Evolutionary conservation across 2,113 vertebrate species (phyloP).

Genomic region (Chascanopsetta lugubris): DNA sequence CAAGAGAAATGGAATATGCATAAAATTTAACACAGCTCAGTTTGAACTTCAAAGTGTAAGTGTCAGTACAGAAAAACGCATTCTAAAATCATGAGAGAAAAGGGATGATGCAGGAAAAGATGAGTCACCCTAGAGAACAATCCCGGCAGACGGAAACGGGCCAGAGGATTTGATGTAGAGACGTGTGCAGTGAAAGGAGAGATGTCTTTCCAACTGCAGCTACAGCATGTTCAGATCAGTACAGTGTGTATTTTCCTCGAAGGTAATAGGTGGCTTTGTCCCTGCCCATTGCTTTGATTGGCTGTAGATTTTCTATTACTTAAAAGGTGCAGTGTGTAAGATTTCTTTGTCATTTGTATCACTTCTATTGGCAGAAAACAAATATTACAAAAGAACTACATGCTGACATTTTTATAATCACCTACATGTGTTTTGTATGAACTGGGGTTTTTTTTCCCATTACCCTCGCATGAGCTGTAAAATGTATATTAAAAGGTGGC

Average conservation of each 20-base stretch:
- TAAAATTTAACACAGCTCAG: constrained; percentile 22
- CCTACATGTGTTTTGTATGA: too few relatives aligned
- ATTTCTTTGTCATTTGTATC: too few relatives aligned
- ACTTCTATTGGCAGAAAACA: too few relatives aligned
- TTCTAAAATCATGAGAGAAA: constrained; percentile 24
- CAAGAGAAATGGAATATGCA: constrained; percentile 2
- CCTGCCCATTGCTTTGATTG: too few relatives aligned
- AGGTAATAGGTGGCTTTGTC: too few relatives aligned
- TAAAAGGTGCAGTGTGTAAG: too few relatives aligned
- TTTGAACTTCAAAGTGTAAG: constrained; percentile 44
- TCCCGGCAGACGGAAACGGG: constrained; percentile 33
- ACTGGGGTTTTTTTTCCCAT: too few relatives aligned
- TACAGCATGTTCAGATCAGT: background rate
- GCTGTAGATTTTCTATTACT: too few relatives aligned
- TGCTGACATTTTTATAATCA: too few relatives aligned
- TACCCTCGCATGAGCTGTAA: too few relatives aligned
- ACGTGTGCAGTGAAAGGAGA: constrained; percentile 6
- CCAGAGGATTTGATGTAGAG: constrained; percentile 16
- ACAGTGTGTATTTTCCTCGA: background rate
- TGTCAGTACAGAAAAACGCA: constrained; percentile 35
- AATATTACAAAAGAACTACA: too few relatives aligned
- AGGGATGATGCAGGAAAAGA: constrained; percentile 9
- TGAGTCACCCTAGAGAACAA: constrained; percentile 33
- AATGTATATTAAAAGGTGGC: too few relatives aligned
- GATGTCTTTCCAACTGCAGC: background rate